These are phyloP conservation scores for Andrena cerasifolii DNA, from an alignment of 1,140 invertebrate species.

Conservation along the genomic window DNA sequence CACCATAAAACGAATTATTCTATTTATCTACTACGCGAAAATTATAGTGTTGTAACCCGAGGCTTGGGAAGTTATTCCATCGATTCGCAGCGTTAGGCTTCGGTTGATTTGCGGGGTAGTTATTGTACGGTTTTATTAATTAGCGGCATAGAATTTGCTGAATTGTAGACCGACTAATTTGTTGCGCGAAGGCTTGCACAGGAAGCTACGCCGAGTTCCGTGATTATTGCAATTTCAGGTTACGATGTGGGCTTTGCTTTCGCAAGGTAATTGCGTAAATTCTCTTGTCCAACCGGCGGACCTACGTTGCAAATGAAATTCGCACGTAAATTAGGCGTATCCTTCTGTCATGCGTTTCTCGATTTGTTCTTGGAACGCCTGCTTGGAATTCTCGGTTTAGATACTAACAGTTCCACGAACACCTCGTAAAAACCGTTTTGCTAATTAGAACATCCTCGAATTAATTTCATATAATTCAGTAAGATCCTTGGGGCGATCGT, in stretches of 20 bases:
- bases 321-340: background rate
- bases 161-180: too few species aligned
- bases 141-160: too few species aligned
- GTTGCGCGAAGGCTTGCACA: too few species aligned
- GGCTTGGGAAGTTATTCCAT: background rate
- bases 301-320: background rate
- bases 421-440: slow-evolving; percentile 1
- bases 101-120: background rate
- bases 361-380: background rate
- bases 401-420: background rate
- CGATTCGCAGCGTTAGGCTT: background rate
- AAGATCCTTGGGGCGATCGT: background rate
- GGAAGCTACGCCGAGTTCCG: background rate
- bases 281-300: background rate
- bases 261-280: background rate
- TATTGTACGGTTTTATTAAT: too few species aligned
- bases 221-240: background rate
- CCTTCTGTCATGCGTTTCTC: background rate
- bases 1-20: background rate
- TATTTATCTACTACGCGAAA: background rate
- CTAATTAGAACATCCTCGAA: slow-evolving; percentile 33
- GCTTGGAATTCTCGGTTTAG: background rate
- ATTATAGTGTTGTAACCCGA: background rate
- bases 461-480: slow-evolving; percentile 27
- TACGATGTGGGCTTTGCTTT: background rate